These are phyloP conservation scores for Hycleus phaleratus DNA, from an alignment of 1,140 invertebrate genomes.

Conservation along the genomic window DNA sequence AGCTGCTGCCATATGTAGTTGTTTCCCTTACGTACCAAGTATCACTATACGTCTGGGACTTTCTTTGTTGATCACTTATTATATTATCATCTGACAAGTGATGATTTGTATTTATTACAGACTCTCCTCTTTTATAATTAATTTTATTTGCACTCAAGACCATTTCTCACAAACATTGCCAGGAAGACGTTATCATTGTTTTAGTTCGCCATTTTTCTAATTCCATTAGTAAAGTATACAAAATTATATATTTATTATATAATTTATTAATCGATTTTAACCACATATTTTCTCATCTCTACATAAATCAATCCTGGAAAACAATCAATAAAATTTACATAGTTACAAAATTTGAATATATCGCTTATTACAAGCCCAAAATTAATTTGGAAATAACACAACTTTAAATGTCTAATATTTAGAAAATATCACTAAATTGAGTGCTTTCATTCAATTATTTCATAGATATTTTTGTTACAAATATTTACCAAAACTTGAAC, in stretches of 20 bases:
- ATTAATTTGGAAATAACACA: too few relatives aligned
- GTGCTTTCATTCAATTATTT: too few relatives aligned
- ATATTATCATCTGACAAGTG: constrained; percentile 8
- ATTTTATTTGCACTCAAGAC: constrained; percentile 13
- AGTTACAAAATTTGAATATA: too few relatives aligned
- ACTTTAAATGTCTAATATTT: too few relatives aligned
- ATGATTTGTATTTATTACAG: constrained; percentile 12
- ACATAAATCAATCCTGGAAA: too few relatives aligned
- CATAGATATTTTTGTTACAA: too few relatives aligned
- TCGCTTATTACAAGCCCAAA: too few relatives aligned
- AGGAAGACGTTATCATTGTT: constrained; percentile 3
- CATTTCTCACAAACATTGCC: constrained; percentile 7
- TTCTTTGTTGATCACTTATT: constrained; percentile 5
- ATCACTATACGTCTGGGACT: constrained; percentile 21
- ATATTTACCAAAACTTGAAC: too few relatives aligned
- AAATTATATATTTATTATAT: constrained; percentile 1
- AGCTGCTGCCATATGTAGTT: constrained; percentile 9
- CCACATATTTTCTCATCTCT: constrained; percentile 5
- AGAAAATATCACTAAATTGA: too few relatives aligned
- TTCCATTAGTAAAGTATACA: neutral
- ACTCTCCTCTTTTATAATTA: constrained; percentile 9
- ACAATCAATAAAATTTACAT: too few relatives aligned
- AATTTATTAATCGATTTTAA: constrained; percentile 9
- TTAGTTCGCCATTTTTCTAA: neutral
- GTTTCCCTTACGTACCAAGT: constrained; percentile 24